Percentiles rank a stretch among this genome's conserved stretches.
Conservation (phyloP, 2,797 vertebrate species). For the Podarcis siculus region DNA sequence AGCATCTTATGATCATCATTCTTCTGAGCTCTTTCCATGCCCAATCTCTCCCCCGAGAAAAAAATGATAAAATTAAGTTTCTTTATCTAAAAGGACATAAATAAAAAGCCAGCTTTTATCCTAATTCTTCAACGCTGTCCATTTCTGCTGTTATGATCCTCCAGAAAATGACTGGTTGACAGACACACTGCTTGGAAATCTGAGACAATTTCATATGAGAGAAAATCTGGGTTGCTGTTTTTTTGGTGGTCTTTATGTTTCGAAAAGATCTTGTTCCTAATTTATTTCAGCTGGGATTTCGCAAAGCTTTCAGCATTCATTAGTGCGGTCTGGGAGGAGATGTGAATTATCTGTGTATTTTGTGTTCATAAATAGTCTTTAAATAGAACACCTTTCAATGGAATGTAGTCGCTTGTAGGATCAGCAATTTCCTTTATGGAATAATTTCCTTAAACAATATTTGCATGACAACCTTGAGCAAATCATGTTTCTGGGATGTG, state of each 20-base stretch:
- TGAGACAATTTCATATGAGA: slow-evolving; percentile 45
- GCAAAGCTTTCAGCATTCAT: slow-evolving; percentile 37
- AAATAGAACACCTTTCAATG: neutral
- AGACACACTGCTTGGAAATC: neutral
- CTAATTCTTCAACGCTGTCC: slow-evolving; percentile 39
- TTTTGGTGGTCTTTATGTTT: slow-evolving; percentile 60
- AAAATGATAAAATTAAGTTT: slow-evolving; percentile 27
- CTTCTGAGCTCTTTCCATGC: neutral
- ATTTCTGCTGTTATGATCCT: slow-evolving; percentile 47
- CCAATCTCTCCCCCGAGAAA: neutral
- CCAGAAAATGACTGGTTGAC: slow-evolving; percentile 52
- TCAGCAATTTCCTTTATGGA: slow-evolving; percentile 14
- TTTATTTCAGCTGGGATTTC: slow-evolving; percentile 61
- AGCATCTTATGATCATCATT: slow-evolving; percentile 15
- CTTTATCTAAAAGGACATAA: slow-evolving; percentile 17
- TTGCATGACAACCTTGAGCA: neutral
- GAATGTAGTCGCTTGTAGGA: slow-evolving; percentile 44
- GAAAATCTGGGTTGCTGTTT: slow-evolving; percentile 34
- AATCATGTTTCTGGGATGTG: neutral
- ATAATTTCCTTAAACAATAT: slow-evolving; percentile 18
- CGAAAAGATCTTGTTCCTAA: slow-evolving; percentile 50
- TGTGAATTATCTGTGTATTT: slow-evolving; percentile 14
- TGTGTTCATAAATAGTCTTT: slow-evolving; percentile 20
- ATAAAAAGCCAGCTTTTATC: neutral
- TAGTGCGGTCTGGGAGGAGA: neutral